phyloP scores from a whole-genome alignment of 2,888 invertebrate genomes.

The Dasypogon diadema region DNA sequence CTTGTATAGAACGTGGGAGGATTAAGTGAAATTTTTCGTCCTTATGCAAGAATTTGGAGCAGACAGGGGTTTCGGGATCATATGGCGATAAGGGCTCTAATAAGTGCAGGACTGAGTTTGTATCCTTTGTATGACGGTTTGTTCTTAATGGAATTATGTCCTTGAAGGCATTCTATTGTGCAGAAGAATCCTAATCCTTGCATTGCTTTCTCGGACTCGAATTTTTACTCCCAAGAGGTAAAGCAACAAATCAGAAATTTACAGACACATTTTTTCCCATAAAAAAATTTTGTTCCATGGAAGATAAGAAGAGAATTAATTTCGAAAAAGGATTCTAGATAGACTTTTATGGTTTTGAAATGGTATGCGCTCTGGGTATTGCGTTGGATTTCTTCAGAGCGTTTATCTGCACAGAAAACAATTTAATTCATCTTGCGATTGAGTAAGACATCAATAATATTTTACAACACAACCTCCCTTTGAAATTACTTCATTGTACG shows the following conservation, averaged over 20 bases:
- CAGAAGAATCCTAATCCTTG: slow-evolving; percentile 38
- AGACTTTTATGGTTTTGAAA: background rate
- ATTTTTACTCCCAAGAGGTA: slow-evolving; percentile 20
- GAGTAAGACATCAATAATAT: too few species aligned
- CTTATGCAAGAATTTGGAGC: slow-evolving; percentile 35
- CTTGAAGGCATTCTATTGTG: slow-evolving; percentile 26
- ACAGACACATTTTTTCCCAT: slow-evolving; percentile 1
- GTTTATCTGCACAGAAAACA: too few species aligned
- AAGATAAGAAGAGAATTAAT: slow-evolving; percentile 3
- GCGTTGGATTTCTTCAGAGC: too few species aligned
- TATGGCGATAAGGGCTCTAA: slow-evolving; percentile 39
- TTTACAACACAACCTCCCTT: too few species aligned
- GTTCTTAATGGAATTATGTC: slow-evolving; percentile 40
- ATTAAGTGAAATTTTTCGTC: slow-evolving; percentile 22
- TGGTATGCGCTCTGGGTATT: too few species aligned
- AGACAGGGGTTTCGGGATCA: slow-evolving; percentile 13
- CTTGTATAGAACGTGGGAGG: background rate
- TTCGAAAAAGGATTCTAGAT: background rate
- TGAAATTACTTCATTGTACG: background rate
- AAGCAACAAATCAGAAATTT: slow-evolving; percentile 10
- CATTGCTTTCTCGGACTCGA: slow-evolving; percentile 18
- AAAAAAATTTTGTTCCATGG: background rate
- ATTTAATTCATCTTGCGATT: too few species aligned
- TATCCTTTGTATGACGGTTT: slow-evolving; percentile 33
- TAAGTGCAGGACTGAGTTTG: slow-evolving; percentile 13